Base-by-base conservation (phyloP, 2,888 invertebrate genomes). In the Petrolisthes cinctipes region DNA sequence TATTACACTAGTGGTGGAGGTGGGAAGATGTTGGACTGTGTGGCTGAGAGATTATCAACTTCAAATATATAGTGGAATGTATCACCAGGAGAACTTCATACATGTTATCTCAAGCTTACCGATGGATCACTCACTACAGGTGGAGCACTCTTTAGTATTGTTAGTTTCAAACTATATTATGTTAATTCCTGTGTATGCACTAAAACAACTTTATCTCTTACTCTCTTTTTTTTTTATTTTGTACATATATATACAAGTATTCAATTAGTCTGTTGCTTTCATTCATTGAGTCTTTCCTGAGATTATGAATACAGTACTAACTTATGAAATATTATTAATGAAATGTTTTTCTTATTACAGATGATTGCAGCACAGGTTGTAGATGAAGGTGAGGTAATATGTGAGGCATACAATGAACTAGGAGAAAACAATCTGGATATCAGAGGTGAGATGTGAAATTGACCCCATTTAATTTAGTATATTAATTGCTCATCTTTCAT, bases 391-490 rank as follows among this genome's bases (percentile, higher is more conserved):
- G 75, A 85, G 14, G 87, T 89, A 66, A 81, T 83, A 51, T 90
- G 90, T 66, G 85, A 85, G 11, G 90, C 86, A 23, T 89, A 79
- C 61, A 90, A 90, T 82, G 85, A 87, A n/a, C 71, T 90, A 4
- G 89, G 90, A 4, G 86, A 89, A n/a, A 89, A 90, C 11, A 75
- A 85, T 71, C 71, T 89, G 66, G 54, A 66, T 17, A 85, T 89
- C 56, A 84, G 82, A 87, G 89, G 93, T 93, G 37, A 81, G 37
- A 9, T 4, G 23, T 61, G 7, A 0, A 20, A 20, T 37, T 7
- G 11, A 4, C 20, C 20, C 37, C 37, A 37, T 37, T 37, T 71
- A n/a, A 5, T 23, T 71, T 4, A 6, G 6, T 71, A 5, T 17
- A 5, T 71, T 7, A 5, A 5, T 17, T 23, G 6, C 7, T 17